phyloP scores from a whole-genome alignment of 2,797 vertebrate species.

The Aldrovandia affinis region DNA sequence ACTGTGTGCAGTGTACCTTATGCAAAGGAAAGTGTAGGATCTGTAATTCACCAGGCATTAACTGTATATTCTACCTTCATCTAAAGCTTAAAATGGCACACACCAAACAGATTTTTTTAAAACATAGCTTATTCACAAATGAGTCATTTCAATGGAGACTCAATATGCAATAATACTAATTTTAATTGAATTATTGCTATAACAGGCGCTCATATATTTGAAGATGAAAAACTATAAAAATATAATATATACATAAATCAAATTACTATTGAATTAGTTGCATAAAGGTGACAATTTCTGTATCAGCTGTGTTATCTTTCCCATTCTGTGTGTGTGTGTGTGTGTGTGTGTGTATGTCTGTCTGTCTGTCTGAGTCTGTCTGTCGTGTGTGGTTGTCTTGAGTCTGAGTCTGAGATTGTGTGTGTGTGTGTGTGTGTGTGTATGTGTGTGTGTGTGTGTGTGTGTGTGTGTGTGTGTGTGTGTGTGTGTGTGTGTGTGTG shows the following conservation, averaged over 20 bases:
- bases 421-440: not conserved
- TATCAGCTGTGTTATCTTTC: conserved; percentile 46
- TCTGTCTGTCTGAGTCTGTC: not conserved
- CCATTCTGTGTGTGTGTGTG: conserved; percentile 45
- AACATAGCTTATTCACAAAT: conserved; percentile 41
- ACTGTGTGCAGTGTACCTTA: conserved; percentile 43
- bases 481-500: conserved; percentile 44
- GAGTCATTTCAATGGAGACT: conserved; percentile 68
- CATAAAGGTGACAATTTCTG: conserved; percentile 62
- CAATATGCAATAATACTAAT: conserved; percentile 61
- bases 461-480: conserved; percentile 30
- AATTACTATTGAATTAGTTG: conserved; percentile 58
- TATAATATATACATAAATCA: conserved; percentile 59
- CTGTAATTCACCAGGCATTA: conserved; percentile 45
- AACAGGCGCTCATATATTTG: conserved; percentile 32
- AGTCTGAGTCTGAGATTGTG: conserved; percentile 31
- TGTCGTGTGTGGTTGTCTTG: conserved; percentile 25
- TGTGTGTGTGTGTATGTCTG: conserved; percentile 31
- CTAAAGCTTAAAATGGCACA: conserved; percentile 27
- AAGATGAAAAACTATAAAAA: conserved; percentile 38
- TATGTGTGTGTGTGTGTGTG: conserved; percentile 45
- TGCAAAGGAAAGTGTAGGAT: conserved; percentile 52
- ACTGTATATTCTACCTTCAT: conserved; percentile 48
- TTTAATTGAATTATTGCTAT: conserved; percentile 39
- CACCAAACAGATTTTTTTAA: conserved; percentile 48